Percentiles rank a stretch among this genome's conserved stretches.
Conservation (phyloP, 2,888 invertebrate genomes). For the Pantelozetes paolii region DNA sequence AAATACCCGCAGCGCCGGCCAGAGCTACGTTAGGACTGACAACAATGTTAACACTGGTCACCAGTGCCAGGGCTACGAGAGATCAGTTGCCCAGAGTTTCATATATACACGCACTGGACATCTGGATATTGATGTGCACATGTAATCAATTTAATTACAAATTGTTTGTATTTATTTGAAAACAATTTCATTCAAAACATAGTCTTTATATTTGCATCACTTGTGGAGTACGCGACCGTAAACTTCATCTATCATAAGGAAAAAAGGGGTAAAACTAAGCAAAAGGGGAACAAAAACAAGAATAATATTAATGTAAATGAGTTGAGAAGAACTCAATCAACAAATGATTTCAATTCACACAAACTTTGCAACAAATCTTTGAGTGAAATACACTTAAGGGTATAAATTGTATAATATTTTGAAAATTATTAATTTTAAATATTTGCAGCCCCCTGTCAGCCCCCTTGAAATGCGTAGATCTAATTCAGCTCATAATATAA, state of each 20-base stretch:
- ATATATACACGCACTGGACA: constrained; percentile 47
- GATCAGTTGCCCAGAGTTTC: constrained; percentile 47
- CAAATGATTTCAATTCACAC: too few species aligned
- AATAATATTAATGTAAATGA: constrained; percentile 7
- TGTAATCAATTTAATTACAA: background rate
- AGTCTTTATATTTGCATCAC: constrained; percentile 46
- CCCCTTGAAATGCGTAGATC: too few species aligned
- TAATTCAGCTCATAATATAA: too few species aligned
- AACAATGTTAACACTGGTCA: constrained; percentile 47
- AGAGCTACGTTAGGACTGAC: constrained; percentile 47
- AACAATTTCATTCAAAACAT: background rate
- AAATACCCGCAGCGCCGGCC: constrained; percentile 48
- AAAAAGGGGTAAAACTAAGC: constrained; percentile 43
- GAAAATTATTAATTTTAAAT: too few species aligned
- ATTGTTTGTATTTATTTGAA: background rate
- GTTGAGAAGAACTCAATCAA: background rate
- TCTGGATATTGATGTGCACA: constrained; percentile 47
- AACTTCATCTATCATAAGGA: constrained; percentile 48
- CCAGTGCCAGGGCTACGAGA: constrained; percentile 46
- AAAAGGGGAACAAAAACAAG: background rate
- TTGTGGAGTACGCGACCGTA: constrained; percentile 47
- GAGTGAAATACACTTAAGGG: too few species aligned
- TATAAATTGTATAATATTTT: too few species aligned
- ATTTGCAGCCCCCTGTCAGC: too few species aligned
- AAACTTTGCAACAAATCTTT: too few species aligned